Conservation (phyloP, 2,888 invertebrate genomes). For the Rhamnusium bicolor region DNA sequence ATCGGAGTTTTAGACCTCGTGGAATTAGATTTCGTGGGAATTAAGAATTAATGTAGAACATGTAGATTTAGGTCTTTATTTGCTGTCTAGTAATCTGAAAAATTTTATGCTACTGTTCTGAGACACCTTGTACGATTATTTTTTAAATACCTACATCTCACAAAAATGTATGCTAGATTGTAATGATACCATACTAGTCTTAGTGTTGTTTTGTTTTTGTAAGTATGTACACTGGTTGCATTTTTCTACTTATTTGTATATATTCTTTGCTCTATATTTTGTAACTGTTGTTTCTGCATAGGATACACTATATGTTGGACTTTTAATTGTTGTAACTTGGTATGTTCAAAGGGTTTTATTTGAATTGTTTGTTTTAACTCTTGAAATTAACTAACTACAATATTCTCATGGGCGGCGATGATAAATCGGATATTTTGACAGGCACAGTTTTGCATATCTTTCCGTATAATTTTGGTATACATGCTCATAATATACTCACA, state of each 20-base stretch:
- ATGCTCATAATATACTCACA: too few relatives aligned
- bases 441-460: too few relatives aligned
- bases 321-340: conserved; percentile 53
- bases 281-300: conserved; percentile 55
- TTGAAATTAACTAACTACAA: not conserved
- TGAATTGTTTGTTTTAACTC: conserved; percentile 39
- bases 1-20: too few relatives aligned
- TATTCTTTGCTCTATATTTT: conserved; percentile 41
- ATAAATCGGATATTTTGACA: too few relatives aligned
- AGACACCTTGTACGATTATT: too few relatives aligned
- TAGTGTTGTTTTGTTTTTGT: conserved; percentile 44
- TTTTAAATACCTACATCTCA: not conserved
- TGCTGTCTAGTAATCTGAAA: too few relatives aligned
- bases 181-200: not conserved
- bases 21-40: too few relatives aligned
- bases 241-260: conserved; percentile 43
- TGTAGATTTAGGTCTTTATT: too few relatives aligned
- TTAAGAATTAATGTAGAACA: too few relatives aligned
- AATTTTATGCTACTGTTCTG: too few relatives aligned
- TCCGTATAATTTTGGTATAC: too few relatives aligned
- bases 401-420: too few relatives aligned
- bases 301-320: conserved; percentile 64
- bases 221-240: conserved; percentile 68
- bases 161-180: conserved; percentile 5
- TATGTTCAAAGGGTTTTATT: conserved; percentile 51